Evolutionary conservation across 2,113 vertebrate species (phyloP).

Genomic region (Puffinus mauretanicus): DNA sequence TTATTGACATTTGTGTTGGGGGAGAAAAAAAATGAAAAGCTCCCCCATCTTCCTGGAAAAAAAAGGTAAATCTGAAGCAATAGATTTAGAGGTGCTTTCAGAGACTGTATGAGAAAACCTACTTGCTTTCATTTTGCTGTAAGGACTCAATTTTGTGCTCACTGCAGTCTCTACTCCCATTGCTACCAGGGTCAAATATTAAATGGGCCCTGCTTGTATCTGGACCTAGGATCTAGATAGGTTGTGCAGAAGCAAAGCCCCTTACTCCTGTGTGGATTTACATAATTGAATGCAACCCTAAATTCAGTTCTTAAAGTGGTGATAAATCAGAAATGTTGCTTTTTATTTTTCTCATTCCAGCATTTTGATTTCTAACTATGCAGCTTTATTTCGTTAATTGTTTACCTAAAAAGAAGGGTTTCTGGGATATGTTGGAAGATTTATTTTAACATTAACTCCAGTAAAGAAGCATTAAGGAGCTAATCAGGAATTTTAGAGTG

Average conservation of each 20-base stretch:
- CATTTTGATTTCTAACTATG: neutral
- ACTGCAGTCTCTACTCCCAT: neutral
- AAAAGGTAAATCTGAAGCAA: neutral
- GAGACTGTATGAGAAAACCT: neutral
- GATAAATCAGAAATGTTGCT: neutral
- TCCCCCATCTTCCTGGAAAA: neutral
- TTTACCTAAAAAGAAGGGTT: neutral
- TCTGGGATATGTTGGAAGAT: neutral
- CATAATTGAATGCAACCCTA: neutral
- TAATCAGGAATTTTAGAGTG: slow-evolving; percentile 47
- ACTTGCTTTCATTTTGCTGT: neutral
- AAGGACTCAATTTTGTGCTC: neutral
- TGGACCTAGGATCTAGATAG: neutral
- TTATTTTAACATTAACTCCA: slow-evolving; percentile 30
- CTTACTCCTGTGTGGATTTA: neutral
- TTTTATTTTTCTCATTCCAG: neutral
- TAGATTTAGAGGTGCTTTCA: neutral
- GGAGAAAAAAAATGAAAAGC: neutral
- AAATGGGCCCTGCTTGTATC: neutral
- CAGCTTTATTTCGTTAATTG: neutral
- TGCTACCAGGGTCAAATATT: neutral
- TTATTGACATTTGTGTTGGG: neutral
- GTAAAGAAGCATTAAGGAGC: slow-evolving; percentile 46
- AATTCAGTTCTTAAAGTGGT: neutral
- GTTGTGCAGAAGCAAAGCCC: neutral